Base-by-base conservation (phyloP, 2,113 vertebrate species). In the Microtus oregoni region DNA sequence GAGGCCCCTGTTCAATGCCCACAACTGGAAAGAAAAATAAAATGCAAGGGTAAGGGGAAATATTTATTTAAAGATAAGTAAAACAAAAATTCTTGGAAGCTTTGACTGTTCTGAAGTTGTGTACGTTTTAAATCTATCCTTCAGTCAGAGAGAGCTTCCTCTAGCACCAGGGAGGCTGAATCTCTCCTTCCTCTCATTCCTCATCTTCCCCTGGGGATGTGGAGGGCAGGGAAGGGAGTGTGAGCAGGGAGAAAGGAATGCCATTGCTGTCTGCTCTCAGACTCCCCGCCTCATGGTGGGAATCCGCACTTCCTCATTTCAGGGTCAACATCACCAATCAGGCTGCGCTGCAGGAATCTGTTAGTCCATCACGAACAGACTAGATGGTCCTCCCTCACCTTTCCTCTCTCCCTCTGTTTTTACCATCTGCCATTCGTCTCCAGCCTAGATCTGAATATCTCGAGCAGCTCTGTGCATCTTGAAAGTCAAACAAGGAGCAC, bases 221-320 rank as follows among this genome's bases (percentile, higher is more conserved):
- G 28, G 19, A 41, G 77, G 76, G n/a, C 2, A 1, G 41, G 30
- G 52, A 44, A 58, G 55, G 38, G 22, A 0, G 0, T 35, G 15
- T 79, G 90, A 93, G 4, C 0, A 41, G 70, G 20, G 28, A 90
- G 96, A 94, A 96, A 95, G 91, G 90, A 94, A 96, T 79, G 91
- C 8, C 83, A n/a, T 61, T 94, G 76, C 68, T 95, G 70, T 85
- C 86, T 92, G 61, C n/a, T 78, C 86, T 95, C 93, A 76, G 67
- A 82, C 75, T 91, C 82, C 41, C 35, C 15, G 1, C 24, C 77
- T 79, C 52, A 68, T 44, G 30, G 85, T 61, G 79, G 86, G 89
- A 96, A 91, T 55, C 73, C 47, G 11, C 65, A 67, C 50, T 72
- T 76, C 41, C 55, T 86, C 3, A 86, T 88, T 50, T 96, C 78